These are phyloP conservation scores for Hypomecis atomaria DNA, from an alignment of 2,888 invertebrate genomes.

Conservation along the genomic window DNA sequence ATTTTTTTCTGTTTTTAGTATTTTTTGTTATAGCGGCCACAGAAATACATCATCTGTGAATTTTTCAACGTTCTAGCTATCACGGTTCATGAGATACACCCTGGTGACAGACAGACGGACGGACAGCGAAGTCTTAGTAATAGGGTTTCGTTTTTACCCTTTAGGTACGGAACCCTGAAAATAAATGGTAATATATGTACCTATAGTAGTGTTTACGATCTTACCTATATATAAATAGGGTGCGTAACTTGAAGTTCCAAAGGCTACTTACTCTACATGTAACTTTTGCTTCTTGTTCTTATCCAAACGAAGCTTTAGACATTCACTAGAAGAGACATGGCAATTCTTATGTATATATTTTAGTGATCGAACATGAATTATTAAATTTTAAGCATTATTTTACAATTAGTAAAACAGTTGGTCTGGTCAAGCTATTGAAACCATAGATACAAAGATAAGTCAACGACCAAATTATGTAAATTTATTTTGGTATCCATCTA, in stretches of 20 bases:
- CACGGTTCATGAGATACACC: too few relatives aligned
- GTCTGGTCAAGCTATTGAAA: conserved; percentile 2
- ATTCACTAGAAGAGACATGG: conserved; percentile 18
- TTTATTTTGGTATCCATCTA: neutral
- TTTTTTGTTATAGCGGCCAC: too few relatives aligned
- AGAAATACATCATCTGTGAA: too few relatives aligned
- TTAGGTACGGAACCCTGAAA: too few relatives aligned
- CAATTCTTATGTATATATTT: too few relatives aligned
- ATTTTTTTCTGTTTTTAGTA: too few relatives aligned
- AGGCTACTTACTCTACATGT: conserved; percentile 16
- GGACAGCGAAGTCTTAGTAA: too few relatives aligned
- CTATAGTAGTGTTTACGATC: conserved; percentile 1
- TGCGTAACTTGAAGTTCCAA: conserved; percentile 21
- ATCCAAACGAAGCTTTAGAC: neutral
- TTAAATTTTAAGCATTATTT: neutral
- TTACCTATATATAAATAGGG: conserved; percentile 21
- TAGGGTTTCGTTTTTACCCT: too few relatives aligned
- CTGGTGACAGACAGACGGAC: too few relatives aligned
- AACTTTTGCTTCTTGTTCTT: conserved; percentile 24
- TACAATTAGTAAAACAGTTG: neutral
- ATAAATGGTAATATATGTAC: too few relatives aligned
- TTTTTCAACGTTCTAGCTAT: too few relatives aligned
- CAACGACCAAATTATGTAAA: conserved; percentile 3
- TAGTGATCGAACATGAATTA: too few relatives aligned
- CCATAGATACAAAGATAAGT: neutral